A percentile compares a stretch with the other conserved stretches of the same genome.
Evolutionary conservation across 2,113 vertebrate species (phyloP).

Genomic region (Calyptomena viridis): DNA sequence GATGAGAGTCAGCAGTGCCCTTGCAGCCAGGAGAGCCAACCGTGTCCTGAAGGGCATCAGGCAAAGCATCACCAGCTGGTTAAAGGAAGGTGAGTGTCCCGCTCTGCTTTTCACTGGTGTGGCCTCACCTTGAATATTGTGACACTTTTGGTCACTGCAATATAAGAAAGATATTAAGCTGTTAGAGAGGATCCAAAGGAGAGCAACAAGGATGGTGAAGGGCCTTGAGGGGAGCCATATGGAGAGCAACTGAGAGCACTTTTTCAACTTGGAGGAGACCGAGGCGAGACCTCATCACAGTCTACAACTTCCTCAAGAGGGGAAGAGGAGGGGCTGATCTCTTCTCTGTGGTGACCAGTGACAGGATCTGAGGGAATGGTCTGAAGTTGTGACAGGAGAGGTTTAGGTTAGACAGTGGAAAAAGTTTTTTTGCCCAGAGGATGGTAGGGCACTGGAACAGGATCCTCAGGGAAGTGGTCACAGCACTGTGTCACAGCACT

Average conservation of each 20-base stretch:
- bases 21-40: background rate
- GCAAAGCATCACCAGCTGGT: background rate
- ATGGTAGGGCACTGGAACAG: background rate
- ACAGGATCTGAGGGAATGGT: background rate
- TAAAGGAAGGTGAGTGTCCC: background rate
- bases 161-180: background rate
- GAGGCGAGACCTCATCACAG: background rate
- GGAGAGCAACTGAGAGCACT: background rate
- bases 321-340: background rate
- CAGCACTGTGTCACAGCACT: too few relatives aligned
- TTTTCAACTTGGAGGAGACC: background rate
- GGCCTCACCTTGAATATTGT: background rate
- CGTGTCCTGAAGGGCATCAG: background rate
- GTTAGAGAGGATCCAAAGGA: background rate
- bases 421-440: background rate
- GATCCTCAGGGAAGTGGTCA: background rate
- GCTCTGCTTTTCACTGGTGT: background rate
- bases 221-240: background rate
- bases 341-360: background rate
- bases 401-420: background rate
- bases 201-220: background rate
- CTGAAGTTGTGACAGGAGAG: background rate
- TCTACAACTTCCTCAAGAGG: background rate
- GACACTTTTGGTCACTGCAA: background rate
- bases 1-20: background rate